These are phyloP conservation scores for Cavia porcellus DNA, from an alignment of 2,113 vertebrate genomes.

Conservation along the genomic window DNA sequence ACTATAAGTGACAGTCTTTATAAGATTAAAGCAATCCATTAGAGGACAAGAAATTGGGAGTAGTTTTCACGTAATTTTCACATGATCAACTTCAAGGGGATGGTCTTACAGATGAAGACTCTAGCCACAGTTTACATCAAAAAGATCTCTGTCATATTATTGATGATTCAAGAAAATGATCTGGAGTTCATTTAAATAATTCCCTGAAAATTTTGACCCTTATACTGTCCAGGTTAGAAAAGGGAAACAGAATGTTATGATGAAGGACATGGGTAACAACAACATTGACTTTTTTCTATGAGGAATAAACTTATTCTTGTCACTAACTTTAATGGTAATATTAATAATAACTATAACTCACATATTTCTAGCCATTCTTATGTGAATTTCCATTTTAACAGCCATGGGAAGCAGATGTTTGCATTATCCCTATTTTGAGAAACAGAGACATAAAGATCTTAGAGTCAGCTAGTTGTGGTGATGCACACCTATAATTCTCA, in stretches of 20 bases:
- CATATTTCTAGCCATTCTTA: neutral
- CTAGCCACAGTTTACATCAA: neutral
- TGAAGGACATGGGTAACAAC: neutral
- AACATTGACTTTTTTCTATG: neutral
- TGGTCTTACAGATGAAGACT: neutral
- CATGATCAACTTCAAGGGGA: neutral
- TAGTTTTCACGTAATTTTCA: constrained; percentile 22
- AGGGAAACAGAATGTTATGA: neutral
- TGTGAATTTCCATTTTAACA: neutral
- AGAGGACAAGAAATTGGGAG: neutral
- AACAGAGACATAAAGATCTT: neutral
- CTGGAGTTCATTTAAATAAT: constrained; percentile 14
- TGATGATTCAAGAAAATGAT: constrained; percentile 50
- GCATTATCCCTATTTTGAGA: neutral
- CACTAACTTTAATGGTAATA: neutral
- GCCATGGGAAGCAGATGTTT: neutral
- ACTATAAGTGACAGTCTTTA: neutral
- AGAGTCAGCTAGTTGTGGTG: neutral
- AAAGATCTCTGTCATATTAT: neutral
- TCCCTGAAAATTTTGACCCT: neutral
- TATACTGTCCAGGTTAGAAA: neutral
- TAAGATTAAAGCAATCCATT: neutral
- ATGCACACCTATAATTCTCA: neutral
- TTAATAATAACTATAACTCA: neutral
- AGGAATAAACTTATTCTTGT: constrained; percentile 8